Conservation (phyloP, 2,888 invertebrate species). For the Sinelater perroti region DNA sequence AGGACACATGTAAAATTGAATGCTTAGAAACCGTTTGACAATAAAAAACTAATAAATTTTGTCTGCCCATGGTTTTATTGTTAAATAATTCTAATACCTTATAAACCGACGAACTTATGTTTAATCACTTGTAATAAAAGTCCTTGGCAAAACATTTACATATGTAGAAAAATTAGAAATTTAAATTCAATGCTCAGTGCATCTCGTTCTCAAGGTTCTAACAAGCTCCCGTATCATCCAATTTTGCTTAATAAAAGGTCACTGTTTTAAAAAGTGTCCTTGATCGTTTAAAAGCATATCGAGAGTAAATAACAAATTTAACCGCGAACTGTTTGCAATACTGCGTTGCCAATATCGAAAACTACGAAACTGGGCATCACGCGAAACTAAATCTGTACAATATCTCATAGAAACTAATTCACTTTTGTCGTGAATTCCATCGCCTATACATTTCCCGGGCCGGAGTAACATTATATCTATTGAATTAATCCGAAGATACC, state of each 20-base stretch:
- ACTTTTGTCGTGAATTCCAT: slow-evolving; percentile 44
- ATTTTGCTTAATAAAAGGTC: background rate
- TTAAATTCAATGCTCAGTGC: too few species aligned
- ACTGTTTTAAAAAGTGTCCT: background rate
- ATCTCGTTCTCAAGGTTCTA: too few species aligned
- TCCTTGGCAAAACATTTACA: too few species aligned
- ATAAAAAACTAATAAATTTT: too few species aligned
- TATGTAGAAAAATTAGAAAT: too few species aligned
- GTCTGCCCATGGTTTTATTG: too few species aligned
- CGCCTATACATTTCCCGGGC: slow-evolving; percentile 37
- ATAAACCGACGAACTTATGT: too few species aligned
- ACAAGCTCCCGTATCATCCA: too few species aligned
- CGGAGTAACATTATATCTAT: slow-evolving; percentile 47
- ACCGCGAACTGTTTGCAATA: slow-evolving; percentile 3
- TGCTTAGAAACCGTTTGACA: too few species aligned
- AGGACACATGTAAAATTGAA: too few species aligned
- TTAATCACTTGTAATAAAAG: too few species aligned
- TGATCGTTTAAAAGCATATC: background rate
- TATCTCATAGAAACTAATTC: slow-evolving; percentile 42
- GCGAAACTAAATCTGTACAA: slow-evolving; percentile 29
- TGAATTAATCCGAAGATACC: slow-evolving; percentile 49
- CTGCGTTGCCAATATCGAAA: background rate
- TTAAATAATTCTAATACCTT: too few species aligned
- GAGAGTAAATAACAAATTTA: background rate
- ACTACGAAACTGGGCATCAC: slow-evolving; percentile 11